Conservation (phyloP, 2,888 invertebrate genomes). For the Scrobipalpa atriplicella region DNA sequence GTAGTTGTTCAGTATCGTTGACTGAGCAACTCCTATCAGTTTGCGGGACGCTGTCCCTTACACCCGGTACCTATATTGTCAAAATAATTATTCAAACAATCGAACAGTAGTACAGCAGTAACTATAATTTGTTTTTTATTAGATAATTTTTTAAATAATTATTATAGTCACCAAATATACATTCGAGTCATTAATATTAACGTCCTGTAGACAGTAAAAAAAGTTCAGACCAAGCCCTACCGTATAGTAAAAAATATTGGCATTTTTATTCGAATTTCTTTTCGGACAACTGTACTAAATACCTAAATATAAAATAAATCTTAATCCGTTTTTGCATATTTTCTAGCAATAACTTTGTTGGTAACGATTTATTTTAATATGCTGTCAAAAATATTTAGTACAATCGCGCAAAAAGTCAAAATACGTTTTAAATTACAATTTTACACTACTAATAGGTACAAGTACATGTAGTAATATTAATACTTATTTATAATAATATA, state of each 20-base stretch:
- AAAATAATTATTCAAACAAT: too few species aligned
- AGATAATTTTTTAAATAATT: neutral
- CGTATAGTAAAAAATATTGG: slow-evolving; percentile 30
- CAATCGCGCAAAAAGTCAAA: slow-evolving; percentile 25
- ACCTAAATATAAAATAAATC: neutral
- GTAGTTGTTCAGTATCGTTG: too few species aligned
- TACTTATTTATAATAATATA: slow-evolving; percentile 40
- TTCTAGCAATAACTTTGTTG: neutral
- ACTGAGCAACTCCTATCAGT: too few species aligned
- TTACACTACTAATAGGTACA: slow-evolving; percentile 42
- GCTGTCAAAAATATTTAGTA: neutral
- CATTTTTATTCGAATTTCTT: slow-evolving; percentile 31
- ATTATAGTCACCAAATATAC: slow-evolving; percentile 3
- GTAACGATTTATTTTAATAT: neutral
- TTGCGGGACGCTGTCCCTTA: too few species aligned
- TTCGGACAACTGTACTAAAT: slow-evolving; percentile 10
- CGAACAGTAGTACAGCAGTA: too few species aligned
- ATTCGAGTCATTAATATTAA: slow-evolving; percentile 10
- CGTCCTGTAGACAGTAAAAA: slow-evolving; percentile 19
- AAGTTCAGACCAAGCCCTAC: slow-evolving; percentile 27
- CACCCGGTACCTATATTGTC: too few species aligned
- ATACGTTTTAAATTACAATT: slow-evolving; percentile 59
- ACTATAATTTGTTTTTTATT: neutral
- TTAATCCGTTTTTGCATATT: neutral
- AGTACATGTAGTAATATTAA: slow-evolving; percentile 44